Base-by-base conservation (phyloP, 2,113 vertebrate species). In the Tapirus terrestris region DNA sequence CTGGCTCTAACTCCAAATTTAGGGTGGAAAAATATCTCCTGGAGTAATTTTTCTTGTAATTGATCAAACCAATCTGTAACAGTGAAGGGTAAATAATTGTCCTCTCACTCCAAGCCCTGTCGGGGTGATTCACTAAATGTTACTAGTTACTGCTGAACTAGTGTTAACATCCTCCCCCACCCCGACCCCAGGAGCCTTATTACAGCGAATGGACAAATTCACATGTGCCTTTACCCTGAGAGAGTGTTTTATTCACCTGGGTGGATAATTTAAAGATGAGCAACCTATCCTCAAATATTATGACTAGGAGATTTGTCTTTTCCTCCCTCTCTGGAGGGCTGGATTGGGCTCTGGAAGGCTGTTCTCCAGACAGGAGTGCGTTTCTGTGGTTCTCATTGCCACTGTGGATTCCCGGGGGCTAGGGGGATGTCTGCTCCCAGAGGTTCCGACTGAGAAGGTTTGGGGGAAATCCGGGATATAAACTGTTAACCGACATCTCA, bases 81-180 rank as follows among this genome's bases (percentile, higher is more conserved):
- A 29, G 5, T 2, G 11, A 82, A 86, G 20, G 25, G 11, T 4
- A 89, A 48, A 75, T 36, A 23, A 56, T 21, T 76, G 53, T 87
- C 17, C 60, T 48, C 17, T 63, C 16, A 29, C 16, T 36, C 31
- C 12, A 11, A 70, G 43, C 33, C 33, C 83, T 10, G 18, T 31
- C 14, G 5, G n/a, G 45, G 8, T 45, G 39, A 94, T 36, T 63
- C 18, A 76, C 27, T 73, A 63, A n/a, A 56, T 4, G 33, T 23
- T 45, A 56, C 56, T 17, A 5, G 27, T 73, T 20, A 51, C 70
- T 68, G 58, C 61, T 61, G 72, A 45, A 51, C 53, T 43, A 16
- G 14, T 31, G 2, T 25, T 48, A 56, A 27, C 18, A 1, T 20
- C 8, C 2, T 27, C 8, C 7, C 53, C 0, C 16, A 39, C 39